Percentiles rank a stretch among this genome's conserved stretches.
Conservation (phyloP, 2,113 vertebrate species). For the Eulacestoma nigropectus region DNA sequence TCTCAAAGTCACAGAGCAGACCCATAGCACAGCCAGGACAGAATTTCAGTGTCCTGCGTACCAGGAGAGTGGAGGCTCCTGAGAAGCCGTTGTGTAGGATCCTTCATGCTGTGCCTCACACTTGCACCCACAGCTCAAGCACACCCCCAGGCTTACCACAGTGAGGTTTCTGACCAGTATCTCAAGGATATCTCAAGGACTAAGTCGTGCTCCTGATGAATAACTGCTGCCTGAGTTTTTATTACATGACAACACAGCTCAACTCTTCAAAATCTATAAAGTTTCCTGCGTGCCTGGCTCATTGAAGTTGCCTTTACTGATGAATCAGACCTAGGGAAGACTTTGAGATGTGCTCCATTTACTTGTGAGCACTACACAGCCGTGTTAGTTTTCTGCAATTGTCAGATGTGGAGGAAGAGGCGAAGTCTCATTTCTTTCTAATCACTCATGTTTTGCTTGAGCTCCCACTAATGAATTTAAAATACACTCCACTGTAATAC, state of each 20-base stretch:
- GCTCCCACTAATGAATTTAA: slow-evolving; percentile 42
- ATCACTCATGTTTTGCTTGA: slow-evolving; percentile 35
- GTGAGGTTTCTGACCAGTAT: neutral
- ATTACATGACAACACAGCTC: neutral
- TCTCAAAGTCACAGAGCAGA: neutral
- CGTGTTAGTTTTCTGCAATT: neutral
- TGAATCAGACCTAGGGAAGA: neutral
- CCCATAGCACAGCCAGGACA: neutral
- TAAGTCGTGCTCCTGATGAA: neutral
- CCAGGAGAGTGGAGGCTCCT: neutral
- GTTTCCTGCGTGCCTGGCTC: neutral
- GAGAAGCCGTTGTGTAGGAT: neutral
- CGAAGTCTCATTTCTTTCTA: slow-evolving; percentile 37
- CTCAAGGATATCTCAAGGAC: neutral
- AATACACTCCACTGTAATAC: neutral
- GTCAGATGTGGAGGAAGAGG: slow-evolving; percentile 20
- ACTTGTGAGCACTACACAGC: neutral
- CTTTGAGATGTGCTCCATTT: slow-evolving; percentile 1
- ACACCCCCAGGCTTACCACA: neutral
- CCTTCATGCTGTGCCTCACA: neutral
- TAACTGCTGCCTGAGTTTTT: neutral
- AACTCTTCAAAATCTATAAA: neutral
- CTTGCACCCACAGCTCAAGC: fast-evolving
- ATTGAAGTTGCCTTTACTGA: neutral
- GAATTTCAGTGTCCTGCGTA: neutral